A percentile compares a stretch with the other conserved stretches of the same genome.
These are phyloP conservation scores for Perca schrenkii DNA, from an alignment of 2,113 vertebrate genomes.

Conservation along the genomic window DNA sequence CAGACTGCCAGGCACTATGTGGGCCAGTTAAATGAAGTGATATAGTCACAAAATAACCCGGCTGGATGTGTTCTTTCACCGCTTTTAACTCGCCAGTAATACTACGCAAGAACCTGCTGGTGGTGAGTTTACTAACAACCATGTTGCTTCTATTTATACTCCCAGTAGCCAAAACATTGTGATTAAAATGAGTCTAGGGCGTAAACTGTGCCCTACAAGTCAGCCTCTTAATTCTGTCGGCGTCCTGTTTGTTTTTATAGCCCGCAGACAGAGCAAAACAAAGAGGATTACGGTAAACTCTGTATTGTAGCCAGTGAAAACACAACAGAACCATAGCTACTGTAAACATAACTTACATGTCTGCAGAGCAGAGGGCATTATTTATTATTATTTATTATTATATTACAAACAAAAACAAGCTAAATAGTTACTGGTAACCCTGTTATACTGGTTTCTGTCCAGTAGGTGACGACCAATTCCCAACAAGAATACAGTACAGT, in stretches of 20 bases:
- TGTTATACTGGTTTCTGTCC: conserved; percentile 13
- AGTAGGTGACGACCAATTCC: conserved; percentile 11
- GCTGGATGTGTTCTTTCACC: background rate
- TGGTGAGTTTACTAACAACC: conserved; percentile 60
- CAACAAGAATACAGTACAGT: background rate
- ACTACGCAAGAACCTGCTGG: conserved; percentile 7
- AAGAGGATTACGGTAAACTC: background rate
- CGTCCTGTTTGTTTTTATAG: background rate
- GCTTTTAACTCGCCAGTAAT: conserved; percentile 6
- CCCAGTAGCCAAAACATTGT: background rate
- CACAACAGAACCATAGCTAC: background rate
- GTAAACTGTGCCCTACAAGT: background rate
- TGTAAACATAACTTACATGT: background rate
- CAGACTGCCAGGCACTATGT: conserved; percentile 26
- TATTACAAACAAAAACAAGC: background rate
- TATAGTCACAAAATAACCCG: conserved; percentile 4
- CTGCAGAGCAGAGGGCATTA: background rate
- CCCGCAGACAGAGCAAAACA: background rate
- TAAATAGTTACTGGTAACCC: background rate
- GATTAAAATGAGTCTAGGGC: background rate
- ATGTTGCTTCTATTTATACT: background rate
- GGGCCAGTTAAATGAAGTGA: conserved; percentile 13
- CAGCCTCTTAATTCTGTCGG: background rate
- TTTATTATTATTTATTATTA: no score
- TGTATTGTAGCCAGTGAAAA: background rate